Evolutionary conservation across 2,797 vertebrate species (phyloP), one percentile per base, ranked within the genome.

Genomic region (Notolepis coatsorum): DNA sequence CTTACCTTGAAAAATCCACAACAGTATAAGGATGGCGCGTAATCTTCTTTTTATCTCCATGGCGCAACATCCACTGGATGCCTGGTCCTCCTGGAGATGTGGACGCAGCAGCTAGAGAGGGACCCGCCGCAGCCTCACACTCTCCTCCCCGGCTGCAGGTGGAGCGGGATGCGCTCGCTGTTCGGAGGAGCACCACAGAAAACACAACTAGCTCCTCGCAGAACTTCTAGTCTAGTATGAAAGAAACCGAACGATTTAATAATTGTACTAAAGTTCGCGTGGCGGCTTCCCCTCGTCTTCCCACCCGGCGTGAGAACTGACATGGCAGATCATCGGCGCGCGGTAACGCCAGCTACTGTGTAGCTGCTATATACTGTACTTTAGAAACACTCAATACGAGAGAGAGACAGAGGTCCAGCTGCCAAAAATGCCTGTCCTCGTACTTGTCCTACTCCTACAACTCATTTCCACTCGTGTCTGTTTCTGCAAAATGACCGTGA

Each of bases 1-100:
- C 85, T 86, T 85, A 94, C 93, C 92, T 91, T 85, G 78, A 66
- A 84, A 62, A 45, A 89, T 75, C 82, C 89, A 91, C 2, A 90
- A 35, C n/a, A 90, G 45, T 60, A 87, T 65, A 68, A 93, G 68
- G 28, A 91, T 37, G 57, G 81, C 78, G 78, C 72, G 71, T 46
- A 91, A 79, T 88, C 82, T 85, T 9, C 46, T 73, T 50, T 66
- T 75, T 28, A 73, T 75, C 77, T 90, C 89, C 91, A 93, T 93
- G 77, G 70, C 82, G 65, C 84, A 75, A 73, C 90, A 90, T 89
- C 74, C 88, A 89, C 84, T 73, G 60, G 50, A n/a, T n/a, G n/a
- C n/a, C 74, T 45, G 56, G 80, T 68, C 54, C 61, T 1, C 51
- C 15, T n/a, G 17, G 13, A 17, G 42, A 23, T 67, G n/a, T n/a